These are phyloP conservation scores for Augochlorella aurata DNA, from an alignment of 2,888 invertebrate genomes.

Conservation along the genomic window DNA sequence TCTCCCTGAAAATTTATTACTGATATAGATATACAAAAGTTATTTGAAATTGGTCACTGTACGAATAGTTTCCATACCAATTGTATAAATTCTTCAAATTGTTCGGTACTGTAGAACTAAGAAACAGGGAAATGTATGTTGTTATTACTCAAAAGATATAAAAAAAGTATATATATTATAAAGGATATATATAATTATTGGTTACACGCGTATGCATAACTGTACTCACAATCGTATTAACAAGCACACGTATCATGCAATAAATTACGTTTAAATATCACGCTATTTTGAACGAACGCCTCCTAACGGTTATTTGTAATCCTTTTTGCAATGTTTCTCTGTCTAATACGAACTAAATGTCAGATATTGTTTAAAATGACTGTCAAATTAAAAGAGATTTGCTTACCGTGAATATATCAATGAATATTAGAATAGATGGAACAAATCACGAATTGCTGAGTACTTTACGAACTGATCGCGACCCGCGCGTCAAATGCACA, in stretches of 20 bases:
- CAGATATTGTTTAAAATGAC: background rate
- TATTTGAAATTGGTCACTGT: too few species aligned
- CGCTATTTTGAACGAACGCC: constrained; percentile 34
- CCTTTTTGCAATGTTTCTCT: constrained; percentile 9
- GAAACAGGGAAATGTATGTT: background rate
- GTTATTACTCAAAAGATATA: background rate
- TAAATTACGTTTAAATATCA: constrained; percentile 14
- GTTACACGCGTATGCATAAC: background rate
- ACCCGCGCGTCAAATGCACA: constrained; percentile 57
- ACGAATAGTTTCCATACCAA: too few species aligned
- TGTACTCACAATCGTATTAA: background rate
- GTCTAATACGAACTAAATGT: background rate
- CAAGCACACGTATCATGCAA: background rate
- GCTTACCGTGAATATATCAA: constrained; percentile 45
- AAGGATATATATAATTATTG: too few species aligned
- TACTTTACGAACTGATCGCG: constrained; percentile 38
- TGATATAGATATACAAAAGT: too few species aligned
- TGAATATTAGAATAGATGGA: constrained; percentile 39
- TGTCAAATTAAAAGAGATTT: background rate
- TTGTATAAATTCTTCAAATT: background rate
- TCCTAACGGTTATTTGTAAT: constrained; percentile 51
- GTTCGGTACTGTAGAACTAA: background rate
- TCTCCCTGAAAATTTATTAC: too few species aligned
- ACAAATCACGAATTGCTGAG: constrained; percentile 3
- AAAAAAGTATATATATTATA: too few species aligned